These are phyloP conservation scores for Atherinomorus stipes DNA, from an alignment of 2,113 vertebrate species.

Conservation along the genomic window DNA sequence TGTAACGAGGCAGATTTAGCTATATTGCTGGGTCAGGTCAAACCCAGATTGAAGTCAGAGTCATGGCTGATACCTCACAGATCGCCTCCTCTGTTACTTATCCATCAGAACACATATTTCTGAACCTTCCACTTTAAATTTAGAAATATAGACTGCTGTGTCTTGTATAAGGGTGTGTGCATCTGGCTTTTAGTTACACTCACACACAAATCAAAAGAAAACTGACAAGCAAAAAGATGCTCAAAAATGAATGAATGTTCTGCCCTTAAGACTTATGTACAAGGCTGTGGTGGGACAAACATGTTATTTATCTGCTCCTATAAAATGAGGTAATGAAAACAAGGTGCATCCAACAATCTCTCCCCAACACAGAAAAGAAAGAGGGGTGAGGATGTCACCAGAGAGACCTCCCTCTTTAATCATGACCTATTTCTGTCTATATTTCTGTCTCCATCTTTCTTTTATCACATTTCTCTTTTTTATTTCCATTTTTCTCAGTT, in stretches of 20 bases:
- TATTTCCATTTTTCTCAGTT: conserved; percentile 58
- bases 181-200: conserved; percentile 10
- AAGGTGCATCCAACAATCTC: conserved; percentile 39
- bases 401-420: conserved; percentile 54
- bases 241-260: conserved; percentile 23
- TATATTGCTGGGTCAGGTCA: conserved; percentile 78
- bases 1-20: conserved; percentile 80
- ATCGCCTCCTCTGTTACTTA: conserved; percentile 52
- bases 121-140: conserved; percentile 16
- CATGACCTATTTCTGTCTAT: conserved; percentile 47
- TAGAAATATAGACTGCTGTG: conserved; percentile 40
- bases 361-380: conserved; percentile 41
- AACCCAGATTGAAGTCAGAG: conserved; percentile 71
- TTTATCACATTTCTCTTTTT: conserved; percentile 33
- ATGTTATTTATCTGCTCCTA: conserved; percentile 44
- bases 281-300: conserved; percentile 32
- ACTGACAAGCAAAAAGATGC: conserved; percentile 17
- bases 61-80: conserved; percentile 44
- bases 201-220: conserved; percentile 37
- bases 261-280: conserved; percentile 11
- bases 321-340: conserved; percentile 50
- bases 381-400: conserved; percentile 29
- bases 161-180: neutral
- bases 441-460: conserved; percentile 19
- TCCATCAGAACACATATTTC: conserved; percentile 66